Conservation (phyloP, 2,888 invertebrate species). For the Empis livida region DNA sequence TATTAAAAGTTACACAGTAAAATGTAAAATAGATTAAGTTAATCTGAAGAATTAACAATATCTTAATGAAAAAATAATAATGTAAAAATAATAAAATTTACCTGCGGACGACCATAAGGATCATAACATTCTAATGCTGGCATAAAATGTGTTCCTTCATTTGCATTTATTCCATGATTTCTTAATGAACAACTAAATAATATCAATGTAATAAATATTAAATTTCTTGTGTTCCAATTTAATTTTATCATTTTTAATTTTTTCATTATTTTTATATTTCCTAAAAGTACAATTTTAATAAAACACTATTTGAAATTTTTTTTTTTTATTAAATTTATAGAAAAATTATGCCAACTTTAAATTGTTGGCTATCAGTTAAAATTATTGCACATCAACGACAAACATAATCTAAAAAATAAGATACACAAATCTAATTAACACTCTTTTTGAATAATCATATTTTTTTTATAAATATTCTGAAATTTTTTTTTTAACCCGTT, state of each 20-base stretch:
- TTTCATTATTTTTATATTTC: slow-evolving; percentile 7
- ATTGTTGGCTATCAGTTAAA: slow-evolving; percentile 17
- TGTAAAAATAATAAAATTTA: slow-evolving; percentile 25
- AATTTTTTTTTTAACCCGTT: no score
- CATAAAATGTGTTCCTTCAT: slow-evolving; percentile 27
- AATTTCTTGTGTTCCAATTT: slow-evolving; percentile 24
- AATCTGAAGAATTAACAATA: no score
- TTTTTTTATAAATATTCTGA: no score
- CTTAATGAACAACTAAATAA: slow-evolving; percentile 15
- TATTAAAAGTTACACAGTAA: no score
- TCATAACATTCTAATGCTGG: slow-evolving; percentile 41
- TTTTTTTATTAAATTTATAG: slow-evolving; percentile 10
- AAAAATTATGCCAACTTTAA: slow-evolving; percentile 14
- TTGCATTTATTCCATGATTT: slow-evolving; percentile 17
- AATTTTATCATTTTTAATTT: slow-evolving; percentile 24
- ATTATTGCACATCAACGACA: slow-evolving; percentile 16
- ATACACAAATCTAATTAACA: no score
- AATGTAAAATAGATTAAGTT: no score
- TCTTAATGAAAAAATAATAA: no score
- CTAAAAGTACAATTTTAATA: background rate
- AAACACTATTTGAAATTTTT: slow-evolving; percentile 9
- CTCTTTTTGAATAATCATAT: no score
- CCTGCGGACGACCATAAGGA: slow-evolving; percentile 42
- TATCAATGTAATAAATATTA: slow-evolving; percentile 16
- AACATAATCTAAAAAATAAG: slow-evolving; percentile 6